Conservation (phyloP, 1,140 invertebrate species). For the Idris sp. region DNA sequence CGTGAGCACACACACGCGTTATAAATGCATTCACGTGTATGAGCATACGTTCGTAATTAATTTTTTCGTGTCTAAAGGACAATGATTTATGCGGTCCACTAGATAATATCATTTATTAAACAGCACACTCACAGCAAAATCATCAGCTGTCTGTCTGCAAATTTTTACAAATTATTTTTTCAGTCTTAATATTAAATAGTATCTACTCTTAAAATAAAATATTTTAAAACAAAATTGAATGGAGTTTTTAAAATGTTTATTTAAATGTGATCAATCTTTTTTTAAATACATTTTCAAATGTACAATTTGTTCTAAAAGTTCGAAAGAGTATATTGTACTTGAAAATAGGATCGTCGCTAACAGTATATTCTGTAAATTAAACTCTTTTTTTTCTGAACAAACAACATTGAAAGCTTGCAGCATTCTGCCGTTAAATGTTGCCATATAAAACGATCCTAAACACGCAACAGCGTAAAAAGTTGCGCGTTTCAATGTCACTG, state of each 20-base stretch:
- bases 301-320: no score
- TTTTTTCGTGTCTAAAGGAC: slow-evolving; percentile 31
- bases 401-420: slow-evolving; percentile 6
- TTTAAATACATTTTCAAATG: no score
- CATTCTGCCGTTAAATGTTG: slow-evolving; percentile 11
- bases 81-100: slow-evolving; percentile 31
- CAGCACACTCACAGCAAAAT: no score
- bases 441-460: not conserved
- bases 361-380: not conserved
- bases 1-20: slow-evolving; percentile 11
- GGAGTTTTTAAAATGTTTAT: no score
- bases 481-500: slow-evolving; percentile 14
- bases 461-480: slow-evolving; percentile 13
- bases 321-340: slow-evolving; percentile 3
- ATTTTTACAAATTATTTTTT: no score
- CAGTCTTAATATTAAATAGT: no score
- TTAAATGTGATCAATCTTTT: no score
- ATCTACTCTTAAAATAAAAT: no score
- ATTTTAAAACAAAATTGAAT: no score
- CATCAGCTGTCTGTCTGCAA: no score
- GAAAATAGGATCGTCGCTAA: not conserved
- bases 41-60: slow-evolving; percentile 45
- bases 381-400: slow-evolving; percentile 12
- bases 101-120: no score
- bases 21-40: slow-evolving; percentile 32